These are phyloP conservation scores for Micrasema minimum DNA, from an alignment of 1,140 invertebrate genomes.

Conservation along the genomic window DNA sequence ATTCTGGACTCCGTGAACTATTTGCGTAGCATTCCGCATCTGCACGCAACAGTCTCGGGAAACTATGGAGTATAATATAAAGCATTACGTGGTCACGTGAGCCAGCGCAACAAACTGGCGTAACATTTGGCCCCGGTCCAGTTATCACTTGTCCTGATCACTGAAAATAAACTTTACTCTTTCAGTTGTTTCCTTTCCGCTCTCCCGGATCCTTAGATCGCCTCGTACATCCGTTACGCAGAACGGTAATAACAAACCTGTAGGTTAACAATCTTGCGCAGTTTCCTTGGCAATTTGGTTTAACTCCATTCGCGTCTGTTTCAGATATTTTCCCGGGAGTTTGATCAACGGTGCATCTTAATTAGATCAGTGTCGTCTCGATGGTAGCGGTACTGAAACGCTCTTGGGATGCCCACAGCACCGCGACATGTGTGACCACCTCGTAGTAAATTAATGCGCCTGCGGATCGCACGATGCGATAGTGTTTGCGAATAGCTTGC, in stretches of 20 bases:
- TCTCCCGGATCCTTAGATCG: conserved; percentile 15
- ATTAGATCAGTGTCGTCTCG: conserved; percentile 16
- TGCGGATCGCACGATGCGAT: conserved; percentile 1
- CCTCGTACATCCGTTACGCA: background rate
- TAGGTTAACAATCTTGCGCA: background rate
- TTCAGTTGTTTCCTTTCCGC: conserved; percentile 39
- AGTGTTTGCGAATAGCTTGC: background rate
- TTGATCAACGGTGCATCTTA: conserved; percentile 14
- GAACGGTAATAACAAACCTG: background rate
- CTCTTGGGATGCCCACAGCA: background rate
- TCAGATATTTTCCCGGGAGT: conserved; percentile 6
- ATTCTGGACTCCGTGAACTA: conserved; percentile 20
- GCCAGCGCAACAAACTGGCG: conserved; percentile 35
- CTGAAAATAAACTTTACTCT: conserved; percentile 48
- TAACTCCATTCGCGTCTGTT: background rate
- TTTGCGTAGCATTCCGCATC: conserved; percentile 18
- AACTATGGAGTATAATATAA: background rate
- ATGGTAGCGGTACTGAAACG: background rate
- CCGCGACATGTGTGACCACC: background rate
- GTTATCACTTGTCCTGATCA: conserved; percentile 27
- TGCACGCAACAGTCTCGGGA: conserved; percentile 4
- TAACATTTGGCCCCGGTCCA: conserved; percentile 48
- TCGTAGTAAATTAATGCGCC: background rate
- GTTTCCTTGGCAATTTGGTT: background rate
- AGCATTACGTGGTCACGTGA: background rate